phyloP scores from a whole-genome alignment of 2,797 vertebrate genomes.

The Melopsittacus undulatus region DNA sequence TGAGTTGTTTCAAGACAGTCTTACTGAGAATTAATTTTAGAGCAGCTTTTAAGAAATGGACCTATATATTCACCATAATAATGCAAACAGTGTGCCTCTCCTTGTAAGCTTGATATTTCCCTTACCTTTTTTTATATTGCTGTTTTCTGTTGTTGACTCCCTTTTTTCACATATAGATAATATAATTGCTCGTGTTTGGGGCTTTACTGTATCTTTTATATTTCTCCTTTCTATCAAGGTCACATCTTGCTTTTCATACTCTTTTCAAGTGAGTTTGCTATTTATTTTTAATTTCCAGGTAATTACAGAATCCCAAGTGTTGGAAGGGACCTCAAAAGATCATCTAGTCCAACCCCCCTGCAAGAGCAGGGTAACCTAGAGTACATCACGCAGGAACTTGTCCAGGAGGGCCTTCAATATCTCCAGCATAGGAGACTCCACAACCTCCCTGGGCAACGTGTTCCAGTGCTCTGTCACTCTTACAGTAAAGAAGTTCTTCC shows the following conservation, averaged over 20 bases:
- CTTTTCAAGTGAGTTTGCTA: not conserved
- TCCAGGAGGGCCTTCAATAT: too few species aligned
- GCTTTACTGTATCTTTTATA: not conserved
- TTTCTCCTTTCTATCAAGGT: not conserved
- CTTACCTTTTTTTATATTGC: not conserved
- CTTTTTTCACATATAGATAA: not conserved
- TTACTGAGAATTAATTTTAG: not conserved
- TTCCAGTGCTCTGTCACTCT: too few species aligned
- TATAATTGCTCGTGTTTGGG: accelerated
- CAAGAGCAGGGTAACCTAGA: too few species aligned
- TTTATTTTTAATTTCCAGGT: not conserved
- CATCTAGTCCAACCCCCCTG: too few species aligned
- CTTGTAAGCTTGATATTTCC: not conserved
- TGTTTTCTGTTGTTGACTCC: not conserved
- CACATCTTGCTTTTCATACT: not conserved
- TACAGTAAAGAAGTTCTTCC: too few species aligned
- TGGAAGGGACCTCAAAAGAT: too few species aligned
- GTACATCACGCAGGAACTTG: too few species aligned
- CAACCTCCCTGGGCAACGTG: too few species aligned
- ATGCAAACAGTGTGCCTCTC: not conserved
- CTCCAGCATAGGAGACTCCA: too few species aligned
- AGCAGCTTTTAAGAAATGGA: not conserved
- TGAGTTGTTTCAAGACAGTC: not conserved
- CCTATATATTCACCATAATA: not conserved
- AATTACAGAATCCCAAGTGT: not conserved